phyloP scores from a whole-genome alignment of 2,888 invertebrate species.

The Eulithis testata region DNA sequence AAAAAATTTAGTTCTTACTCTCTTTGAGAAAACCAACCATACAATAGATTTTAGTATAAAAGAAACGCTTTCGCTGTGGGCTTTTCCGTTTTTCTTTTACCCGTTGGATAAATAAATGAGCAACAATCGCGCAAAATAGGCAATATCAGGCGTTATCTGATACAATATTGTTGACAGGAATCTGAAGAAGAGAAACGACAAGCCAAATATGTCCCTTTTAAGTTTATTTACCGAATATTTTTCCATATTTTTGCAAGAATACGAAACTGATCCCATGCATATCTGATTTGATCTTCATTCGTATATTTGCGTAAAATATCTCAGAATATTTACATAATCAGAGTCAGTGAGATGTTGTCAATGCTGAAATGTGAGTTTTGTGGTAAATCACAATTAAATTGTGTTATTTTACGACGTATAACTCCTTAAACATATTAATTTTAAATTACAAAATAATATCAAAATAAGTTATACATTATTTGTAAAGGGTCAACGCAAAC shows the following conservation, averaged over 20 bases:
- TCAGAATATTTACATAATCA: conserved; percentile 78
- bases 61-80: not conserved
- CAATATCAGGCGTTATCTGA: conserved; percentile 32
- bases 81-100: conserved; percentile 10
- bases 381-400: conserved; percentile 44
- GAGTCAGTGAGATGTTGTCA: conserved; percentile 68
- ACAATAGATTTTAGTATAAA: not conserved
- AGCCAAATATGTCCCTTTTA: conserved; percentile 50
- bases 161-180: conserved; percentile 35
- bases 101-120: conserved; percentile 16
- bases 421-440: not conserved
- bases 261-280: conserved; percentile 77
- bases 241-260: conserved; percentile 67
- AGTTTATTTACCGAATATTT: conserved; percentile 66
- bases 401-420: conserved; percentile 14
- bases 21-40: no score
- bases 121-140: conserved; percentile 29
- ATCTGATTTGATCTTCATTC: conserved; percentile 78
- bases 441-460: no score
- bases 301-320: conserved; percentile 76
- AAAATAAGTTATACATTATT: no score
- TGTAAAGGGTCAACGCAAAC: no score
- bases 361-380: conserved; percentile 62
- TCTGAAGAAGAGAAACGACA: conserved; percentile 41
- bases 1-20: no score